Evolutionary conservation across 2,113 vertebrate species (phyloP).

Genomic region (Nerophis ophidion): DNA sequence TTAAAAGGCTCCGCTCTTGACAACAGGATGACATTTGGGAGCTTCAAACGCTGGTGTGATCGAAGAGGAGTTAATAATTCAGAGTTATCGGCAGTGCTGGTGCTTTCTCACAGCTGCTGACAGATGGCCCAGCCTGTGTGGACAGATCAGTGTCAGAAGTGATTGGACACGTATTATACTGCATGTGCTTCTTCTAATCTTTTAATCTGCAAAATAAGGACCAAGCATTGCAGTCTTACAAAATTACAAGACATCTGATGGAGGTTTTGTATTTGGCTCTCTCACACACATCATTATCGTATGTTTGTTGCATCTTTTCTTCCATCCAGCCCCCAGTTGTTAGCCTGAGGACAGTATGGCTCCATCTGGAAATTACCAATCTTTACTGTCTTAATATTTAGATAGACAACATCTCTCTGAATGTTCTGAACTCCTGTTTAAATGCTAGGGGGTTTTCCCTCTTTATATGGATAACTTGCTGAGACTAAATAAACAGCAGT

Average conservation of each 20-base stretch:
- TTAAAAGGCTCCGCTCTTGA: neutral
- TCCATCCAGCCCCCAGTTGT: conserved; percentile 17
- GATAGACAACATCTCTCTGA: too few species aligned
- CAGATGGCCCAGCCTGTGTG: conserved; percentile 60
- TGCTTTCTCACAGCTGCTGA: conserved; percentile 30
- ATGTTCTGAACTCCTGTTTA: too few species aligned
- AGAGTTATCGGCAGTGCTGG: conserved; percentile 45
- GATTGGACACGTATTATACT: conserved; percentile 15
- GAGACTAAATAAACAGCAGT: too few species aligned
- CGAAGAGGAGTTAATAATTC: conserved; percentile 60
- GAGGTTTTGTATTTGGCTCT: neutral
- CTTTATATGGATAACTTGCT: too few species aligned
- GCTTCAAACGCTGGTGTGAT: conserved; percentile 26
- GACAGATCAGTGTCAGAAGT: conserved; percentile 37
- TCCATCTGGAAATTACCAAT: conserved; percentile 22
- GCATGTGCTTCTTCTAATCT: neutral
- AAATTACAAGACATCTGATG: neutral
- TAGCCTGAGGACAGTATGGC: conserved; percentile 13
- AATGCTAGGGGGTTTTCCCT: too few species aligned
- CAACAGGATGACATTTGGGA: conserved; percentile 23
- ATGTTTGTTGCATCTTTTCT: too few species aligned
- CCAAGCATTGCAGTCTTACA: neutral
- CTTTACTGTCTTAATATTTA: too few species aligned
- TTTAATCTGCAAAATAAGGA: neutral
- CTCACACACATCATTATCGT: neutral